Conservation (phyloP, 2,797 vertebrate genomes). For the Crenichthys baileyi region DNA sequence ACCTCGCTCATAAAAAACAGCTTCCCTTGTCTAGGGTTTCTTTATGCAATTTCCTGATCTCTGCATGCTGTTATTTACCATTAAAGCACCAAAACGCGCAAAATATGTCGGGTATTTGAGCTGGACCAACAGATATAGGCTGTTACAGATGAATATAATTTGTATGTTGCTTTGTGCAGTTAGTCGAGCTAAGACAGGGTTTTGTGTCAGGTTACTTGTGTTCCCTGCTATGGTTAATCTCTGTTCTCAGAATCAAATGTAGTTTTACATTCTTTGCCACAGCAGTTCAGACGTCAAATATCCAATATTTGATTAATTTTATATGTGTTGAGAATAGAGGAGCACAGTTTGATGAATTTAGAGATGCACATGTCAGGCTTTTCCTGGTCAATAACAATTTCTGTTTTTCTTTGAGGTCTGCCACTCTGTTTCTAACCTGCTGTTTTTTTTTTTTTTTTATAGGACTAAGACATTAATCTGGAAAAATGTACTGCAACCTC, state of each 20-base stretch:
- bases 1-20: neutral
- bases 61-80: conserved; percentile 15
- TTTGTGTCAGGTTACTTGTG: neutral
- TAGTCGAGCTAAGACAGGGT: neutral
- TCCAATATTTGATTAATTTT: neutral
- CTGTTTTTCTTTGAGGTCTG: neutral
- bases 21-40: neutral
- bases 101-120: conserved; percentile 6
- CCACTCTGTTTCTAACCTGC: neutral
- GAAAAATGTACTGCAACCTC: neutral
- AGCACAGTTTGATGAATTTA: neutral
- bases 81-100: neutral
- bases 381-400: neutral
- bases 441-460: neutral
- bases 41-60: conserved; percentile 53
- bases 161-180: neutral
- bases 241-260: neutral
- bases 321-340: neutral
- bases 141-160: conserved; percentile 8
- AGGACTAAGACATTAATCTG: neutral
- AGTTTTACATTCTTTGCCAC: neutral
- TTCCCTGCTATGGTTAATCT: neutral
- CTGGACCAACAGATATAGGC: conserved; percentile 13
- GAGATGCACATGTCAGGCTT: neutral
- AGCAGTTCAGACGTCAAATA: neutral